Evolutionary conservation across 2,113 vertebrate genomes (phyloP).

Genomic region (Galemys pyrenaicus): DNA sequence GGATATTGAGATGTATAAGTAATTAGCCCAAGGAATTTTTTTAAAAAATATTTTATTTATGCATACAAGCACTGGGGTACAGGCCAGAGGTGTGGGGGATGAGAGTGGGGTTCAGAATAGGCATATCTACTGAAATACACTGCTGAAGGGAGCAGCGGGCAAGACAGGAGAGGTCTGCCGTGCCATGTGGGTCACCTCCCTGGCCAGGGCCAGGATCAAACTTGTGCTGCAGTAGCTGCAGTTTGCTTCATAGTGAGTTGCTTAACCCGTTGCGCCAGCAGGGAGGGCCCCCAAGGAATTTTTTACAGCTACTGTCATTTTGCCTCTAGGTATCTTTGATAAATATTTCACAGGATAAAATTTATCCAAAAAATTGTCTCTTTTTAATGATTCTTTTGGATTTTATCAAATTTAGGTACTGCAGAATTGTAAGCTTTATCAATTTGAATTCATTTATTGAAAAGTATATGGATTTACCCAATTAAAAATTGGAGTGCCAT

Average conservation of each 20-base stretch:
- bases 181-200: too few relatives aligned
- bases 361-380: background rate
- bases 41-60: too few relatives aligned
- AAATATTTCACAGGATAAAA: slow-evolving; percentile 18
- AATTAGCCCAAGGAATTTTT: background rate
- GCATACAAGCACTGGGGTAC: too few relatives aligned
- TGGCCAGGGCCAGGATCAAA: too few relatives aligned
- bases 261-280: too few relatives aligned
- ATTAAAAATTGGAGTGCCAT: background rate
- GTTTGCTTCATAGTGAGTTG: too few relatives aligned
- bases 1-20: background rate
- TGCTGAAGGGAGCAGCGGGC: too few relatives aligned
- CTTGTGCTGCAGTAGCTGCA: too few relatives aligned
- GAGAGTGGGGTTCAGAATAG: too few relatives aligned
- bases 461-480: background rate
- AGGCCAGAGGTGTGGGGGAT: too few relatives aligned
- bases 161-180: too few relatives aligned
- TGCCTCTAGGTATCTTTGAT: background rate
- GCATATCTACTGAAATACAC: too few relatives aligned
- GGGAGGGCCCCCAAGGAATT: background rate
- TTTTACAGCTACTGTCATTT: slow-evolving; percentile 13
- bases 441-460: slow-evolving; percentile 4
- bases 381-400: slow-evolving; percentile 32
- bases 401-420: slow-evolving; percentile 19
- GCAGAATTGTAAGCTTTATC: background rate